Base-by-base conservation (phyloP, 2,888 invertebrate genomes). In the Eristalis arbustorum region DNA sequence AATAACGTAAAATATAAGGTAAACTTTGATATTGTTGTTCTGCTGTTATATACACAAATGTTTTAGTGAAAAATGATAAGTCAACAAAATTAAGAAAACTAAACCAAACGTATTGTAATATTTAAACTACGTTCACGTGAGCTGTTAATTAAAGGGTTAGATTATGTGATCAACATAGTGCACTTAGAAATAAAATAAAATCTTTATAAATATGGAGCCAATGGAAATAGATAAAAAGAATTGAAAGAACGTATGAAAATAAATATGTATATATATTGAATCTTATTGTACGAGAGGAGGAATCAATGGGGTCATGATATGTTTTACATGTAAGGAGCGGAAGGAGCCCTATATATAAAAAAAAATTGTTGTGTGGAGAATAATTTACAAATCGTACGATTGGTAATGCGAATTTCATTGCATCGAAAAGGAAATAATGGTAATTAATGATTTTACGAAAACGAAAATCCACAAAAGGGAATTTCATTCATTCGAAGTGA, bases 191-290 rank as follows among this genome's bases (percentile, higher is more conserved):
- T 42, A 62, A 69, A 64, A 78, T 40, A 62, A 69, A 59, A 18
- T 84, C 69, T 71, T 79, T 68, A 78, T 74, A 76, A 80, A 83
- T 49, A 78, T 77, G 74, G 82, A 88, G 80, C 88, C 88, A 89
- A 80, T 84, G 72, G 79, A 34, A 62, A 74, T 71, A 68, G 18
- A 25, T 66, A 71, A 74, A 31, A 34, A 49, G 31, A 72, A 79
- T 61, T 59, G 61, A 71, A 82, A 49, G 13, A 37, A 68, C n/a
- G 78, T 62, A 31, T 31, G 10, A 64, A 62, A 59, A 79, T 69
- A 28, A 80, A 66, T 40, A 68, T 42, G 63, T 64, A 75, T 49
- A 68, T 66, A 71, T 68, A 67, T 37, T 72, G 37, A 71, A 59
- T 79, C 62, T 59, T 23, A 78, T 72, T 78, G 78, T 78, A 78